These are phyloP conservation scores for Pampus argenteus DNA, from an alignment of 2,797 vertebrate species.

Conservation along the genomic window DNA sequence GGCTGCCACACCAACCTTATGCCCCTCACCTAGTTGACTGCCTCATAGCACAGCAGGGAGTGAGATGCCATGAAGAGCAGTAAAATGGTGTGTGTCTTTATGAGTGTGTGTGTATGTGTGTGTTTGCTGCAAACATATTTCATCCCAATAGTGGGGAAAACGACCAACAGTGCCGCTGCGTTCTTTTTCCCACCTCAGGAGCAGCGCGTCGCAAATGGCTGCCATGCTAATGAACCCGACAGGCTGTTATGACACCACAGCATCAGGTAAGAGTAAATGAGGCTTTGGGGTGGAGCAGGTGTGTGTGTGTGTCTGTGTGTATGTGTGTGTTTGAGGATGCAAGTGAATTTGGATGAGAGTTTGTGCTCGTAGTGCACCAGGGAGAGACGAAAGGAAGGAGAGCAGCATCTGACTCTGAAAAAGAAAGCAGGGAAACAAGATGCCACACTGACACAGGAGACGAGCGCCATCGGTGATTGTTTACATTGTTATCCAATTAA, in stretches of 20 bases:
- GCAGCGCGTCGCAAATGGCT: conserved; percentile 75
- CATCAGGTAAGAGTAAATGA: conserved; percentile 86
- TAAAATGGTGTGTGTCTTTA: conserved; percentile 36
- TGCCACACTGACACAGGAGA: conserved; percentile 91
- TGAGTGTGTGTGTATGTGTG: conserved; percentile 31
- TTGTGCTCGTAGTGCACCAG: conserved; percentile 62
- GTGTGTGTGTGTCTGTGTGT: conserved; percentile 54
- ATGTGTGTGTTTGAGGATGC: conserved; percentile 33
- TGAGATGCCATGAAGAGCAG: conserved; percentile 43
- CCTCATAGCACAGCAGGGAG: conserved; percentile 49
- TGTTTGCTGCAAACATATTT: conserved; percentile 65
- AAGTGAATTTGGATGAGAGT: conserved; percentile 56
- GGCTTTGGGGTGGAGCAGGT: conserved; percentile 83
- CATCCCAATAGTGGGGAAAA: conserved; percentile 51
- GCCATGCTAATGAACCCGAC: conserved; percentile 85
- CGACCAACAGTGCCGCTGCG: conserved; percentile 59
- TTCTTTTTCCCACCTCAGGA: conserved; percentile 78
- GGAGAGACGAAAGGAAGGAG: conserved; percentile 57
- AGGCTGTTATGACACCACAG: conserved; percentile 84
- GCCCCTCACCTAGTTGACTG: conserved; percentile 66
- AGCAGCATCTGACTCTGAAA: conserved; percentile 82
- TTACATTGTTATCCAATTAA: conserved; percentile 99
- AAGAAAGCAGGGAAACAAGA: conserved; percentile 86
- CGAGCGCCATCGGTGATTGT: conserved; percentile 96
- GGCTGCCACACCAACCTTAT: conserved; percentile 70